These are phyloP conservation scores for Ichneumon xanthorius DNA, from an alignment of 2,888 invertebrate species.

Conservation along the genomic window DNA sequence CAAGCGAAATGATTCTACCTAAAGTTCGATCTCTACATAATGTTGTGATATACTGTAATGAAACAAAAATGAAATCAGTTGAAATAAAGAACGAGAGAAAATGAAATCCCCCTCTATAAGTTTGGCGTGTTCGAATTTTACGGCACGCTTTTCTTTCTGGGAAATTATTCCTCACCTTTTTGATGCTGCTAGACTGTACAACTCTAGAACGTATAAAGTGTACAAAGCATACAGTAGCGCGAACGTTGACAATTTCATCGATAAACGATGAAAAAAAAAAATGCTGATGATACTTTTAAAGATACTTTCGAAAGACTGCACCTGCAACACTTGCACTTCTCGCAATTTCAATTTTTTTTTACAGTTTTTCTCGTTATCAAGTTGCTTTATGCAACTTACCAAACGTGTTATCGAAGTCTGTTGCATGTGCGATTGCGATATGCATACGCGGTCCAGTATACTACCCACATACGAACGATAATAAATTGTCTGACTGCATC, in stretches of 20 bases:
- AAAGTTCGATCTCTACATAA: slow-evolving; percentile 81
- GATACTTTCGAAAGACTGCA: neutral
- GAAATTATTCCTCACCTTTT: too few species aligned
- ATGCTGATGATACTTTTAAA: too few species aligned
- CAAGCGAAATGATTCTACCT: slow-evolving; percentile 76
- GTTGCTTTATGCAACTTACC: neutral
- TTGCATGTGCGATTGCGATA: neutral
- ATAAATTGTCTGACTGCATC: neutral
- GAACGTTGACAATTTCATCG: too few species aligned
- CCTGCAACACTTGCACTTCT: neutral
- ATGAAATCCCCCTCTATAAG: slow-evolving; percentile 16
- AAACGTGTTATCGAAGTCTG: neutral
- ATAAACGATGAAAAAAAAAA: too few species aligned
- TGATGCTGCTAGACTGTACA: too few species aligned
- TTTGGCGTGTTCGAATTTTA: neutral
- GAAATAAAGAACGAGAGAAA: slow-evolving; percentile 58
- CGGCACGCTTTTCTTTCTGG: too few species aligned
- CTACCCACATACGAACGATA: neutral
- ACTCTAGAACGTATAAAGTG: too few species aligned
- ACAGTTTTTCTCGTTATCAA: neutral
- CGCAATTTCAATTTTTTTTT: neutral
- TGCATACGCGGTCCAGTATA: neutral
- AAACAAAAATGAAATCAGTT: slow-evolving; percentile 67
- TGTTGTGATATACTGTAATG: slow-evolving; percentile 80
- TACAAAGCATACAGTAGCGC: too few species aligned